A percentile compares a stretch with the other conserved stretches of the same genome.
Conservation (phyloP, 2,797 vertebrate genomes). For the Galagoides demidoff region DNA sequence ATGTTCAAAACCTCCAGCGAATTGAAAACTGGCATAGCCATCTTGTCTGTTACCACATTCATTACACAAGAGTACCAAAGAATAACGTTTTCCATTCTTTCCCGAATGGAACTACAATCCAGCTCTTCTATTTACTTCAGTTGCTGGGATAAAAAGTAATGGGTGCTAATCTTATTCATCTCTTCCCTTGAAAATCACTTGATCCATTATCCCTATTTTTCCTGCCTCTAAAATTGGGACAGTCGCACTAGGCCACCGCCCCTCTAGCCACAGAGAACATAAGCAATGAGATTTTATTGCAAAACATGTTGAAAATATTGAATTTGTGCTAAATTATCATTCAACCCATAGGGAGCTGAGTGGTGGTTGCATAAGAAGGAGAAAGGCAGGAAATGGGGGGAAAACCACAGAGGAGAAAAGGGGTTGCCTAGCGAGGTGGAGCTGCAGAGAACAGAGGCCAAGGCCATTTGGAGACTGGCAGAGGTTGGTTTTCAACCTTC, state of each 20-base stretch:
- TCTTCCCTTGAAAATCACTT: slow-evolving; percentile 58
- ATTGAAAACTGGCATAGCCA: slow-evolving; percentile 62
- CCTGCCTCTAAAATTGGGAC: slow-evolving; percentile 62
- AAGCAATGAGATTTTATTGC: slow-evolving; percentile 62
- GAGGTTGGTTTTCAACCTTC: slow-evolving; percentile 2
- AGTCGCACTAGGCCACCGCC: slow-evolving; percentile 52
- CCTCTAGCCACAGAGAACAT: slow-evolving; percentile 64
- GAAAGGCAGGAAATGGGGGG: slow-evolving; percentile 38
- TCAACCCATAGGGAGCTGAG: slow-evolving; percentile 32
- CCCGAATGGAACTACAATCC: slow-evolving; percentile 52
- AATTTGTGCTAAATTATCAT: slow-evolving; percentile 60
- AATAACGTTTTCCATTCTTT: slow-evolving; percentile 68
- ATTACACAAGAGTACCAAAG: slow-evolving; percentile 68
- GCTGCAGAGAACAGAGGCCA: slow-evolving; percentile 34
- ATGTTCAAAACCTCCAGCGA: slow-evolving; percentile 63
- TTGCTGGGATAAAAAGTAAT: slow-evolving; percentile 54
- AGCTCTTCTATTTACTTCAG: slow-evolving; percentile 67
- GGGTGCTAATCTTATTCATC: slow-evolving; percentile 53
- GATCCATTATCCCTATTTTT: slow-evolving; percentile 62
- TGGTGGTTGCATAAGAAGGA: slow-evolving; percentile 32
- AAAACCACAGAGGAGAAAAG: slow-evolving; percentile 43
- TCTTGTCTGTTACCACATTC: slow-evolving; percentile 68
- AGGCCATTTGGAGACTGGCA: slow-evolving; percentile 13
- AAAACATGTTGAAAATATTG: slow-evolving; percentile 60
- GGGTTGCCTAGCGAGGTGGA: background rate